Base-by-base conservation (phyloP, 2,888 invertebrate species). In the Flexamia atlantica region DNA sequence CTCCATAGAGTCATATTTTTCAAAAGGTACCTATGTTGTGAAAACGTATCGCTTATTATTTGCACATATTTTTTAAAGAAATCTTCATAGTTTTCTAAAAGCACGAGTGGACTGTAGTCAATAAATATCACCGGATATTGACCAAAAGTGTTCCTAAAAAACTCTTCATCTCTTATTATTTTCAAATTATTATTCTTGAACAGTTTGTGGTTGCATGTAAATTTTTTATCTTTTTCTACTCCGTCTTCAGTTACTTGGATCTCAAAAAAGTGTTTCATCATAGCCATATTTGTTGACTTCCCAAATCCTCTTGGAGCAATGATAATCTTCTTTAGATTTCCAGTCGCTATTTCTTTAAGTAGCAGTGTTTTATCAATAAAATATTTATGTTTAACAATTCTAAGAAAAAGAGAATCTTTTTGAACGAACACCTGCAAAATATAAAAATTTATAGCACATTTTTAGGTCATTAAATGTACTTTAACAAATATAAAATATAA, bases 221-320 rank as follows among this genome's bases (percentile, higher is more conserved):
- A 28, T n/a, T 28, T 5, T 17, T 32, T 68, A 10, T 68, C 9
- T 30, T 5, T 5, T 14, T 4, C 7, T 2, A 25, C 30, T 17
- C 68, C 68, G 32, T 17, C 32, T 68, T 28, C 17, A 25, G 9
- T 17, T 7, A 30, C 68, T 30, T 3, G n/a, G 17, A 68, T 17
- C n/a, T 68, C 68, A 28, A 68, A 32, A 68, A 68, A 68, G 17
- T 32, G 30, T 68, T 68, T 68, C 4, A 68, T 32, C 68, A 68
- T 68, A 32, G 30, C 68, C 2, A 68, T 30, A 68, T 68, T 68
- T 68, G 68, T 68, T 68, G 68, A 68, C 32, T 68, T 68, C 32
- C 68, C 68, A 68, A 68, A 68, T 32, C 30, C 32, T 32, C 30
- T 28, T 2, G 68, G 68, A 10, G 68, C 68, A 10, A 32, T 68